Evolutionary conservation across 2,888 invertebrate species (phyloP).

Genomic region (Trypoxylon attenuatum): DNA sequence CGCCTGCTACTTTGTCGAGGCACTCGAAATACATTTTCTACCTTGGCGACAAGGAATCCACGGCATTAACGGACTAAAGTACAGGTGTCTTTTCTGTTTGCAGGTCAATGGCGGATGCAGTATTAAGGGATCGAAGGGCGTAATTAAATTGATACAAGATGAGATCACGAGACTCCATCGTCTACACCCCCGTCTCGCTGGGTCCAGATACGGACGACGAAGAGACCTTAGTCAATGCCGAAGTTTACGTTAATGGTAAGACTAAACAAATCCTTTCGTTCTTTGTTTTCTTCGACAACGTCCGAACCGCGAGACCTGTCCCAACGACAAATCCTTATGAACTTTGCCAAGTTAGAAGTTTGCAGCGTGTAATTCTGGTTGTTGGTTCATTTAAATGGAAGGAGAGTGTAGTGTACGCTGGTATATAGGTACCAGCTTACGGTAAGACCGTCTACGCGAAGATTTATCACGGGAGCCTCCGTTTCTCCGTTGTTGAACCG

Average conservation of each 20-base stretch:
- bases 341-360: no score
- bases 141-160: conserved; percentile 44
- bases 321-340: no score
- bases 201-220: conserved; percentile 73
- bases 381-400: no score
- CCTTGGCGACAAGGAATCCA: no score
- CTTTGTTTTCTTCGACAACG: no score
- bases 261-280: no score
- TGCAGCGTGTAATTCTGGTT: no score
- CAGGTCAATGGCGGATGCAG: conserved; percentile 29
- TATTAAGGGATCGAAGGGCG: background rate
- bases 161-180: conserved; percentile 70
- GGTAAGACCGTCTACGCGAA: conserved; percentile 7
- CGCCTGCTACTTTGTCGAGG: background rate
- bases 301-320: background rate
- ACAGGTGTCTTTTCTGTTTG: conserved; percentile 30
- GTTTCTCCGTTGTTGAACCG: background rate
- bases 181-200: conserved; percentile 71
- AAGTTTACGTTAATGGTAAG: conserved; percentile 72
- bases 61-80: no score
- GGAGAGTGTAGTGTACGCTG: background rate
- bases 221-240: conserved; percentile 71
- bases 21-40: background rate
- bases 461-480: conserved; percentile 4
- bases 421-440: conserved; percentile 13